Percentiles rank a stretch among this genome's conserved stretches.
These are phyloP conservation scores for Proctacanthus coquilletti DNA, from an alignment of 1,140 invertebrate genomes.

Conservation along the genomic window DNA sequence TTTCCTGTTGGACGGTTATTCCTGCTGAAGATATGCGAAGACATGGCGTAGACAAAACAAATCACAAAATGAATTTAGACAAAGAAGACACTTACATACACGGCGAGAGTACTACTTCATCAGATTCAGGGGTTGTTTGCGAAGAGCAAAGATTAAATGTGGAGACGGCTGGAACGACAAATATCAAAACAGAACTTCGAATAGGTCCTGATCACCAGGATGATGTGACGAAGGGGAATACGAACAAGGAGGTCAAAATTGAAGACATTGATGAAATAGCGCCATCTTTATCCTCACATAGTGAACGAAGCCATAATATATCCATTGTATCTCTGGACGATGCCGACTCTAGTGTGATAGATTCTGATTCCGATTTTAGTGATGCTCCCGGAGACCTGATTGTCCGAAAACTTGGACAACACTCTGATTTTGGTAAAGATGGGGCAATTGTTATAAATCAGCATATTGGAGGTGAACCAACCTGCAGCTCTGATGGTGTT, in stretches of 20 bases:
- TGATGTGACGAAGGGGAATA: no score
- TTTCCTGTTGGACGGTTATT: no score
- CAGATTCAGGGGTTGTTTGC: slow-evolving; percentile 24
- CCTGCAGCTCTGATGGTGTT: background rate
- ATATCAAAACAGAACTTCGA: no score
- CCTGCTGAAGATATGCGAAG: no score
- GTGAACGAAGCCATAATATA: slow-evolving; percentile 21
- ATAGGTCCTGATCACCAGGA: no score
- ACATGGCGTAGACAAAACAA: background rate
- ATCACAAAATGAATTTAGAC: background rate
- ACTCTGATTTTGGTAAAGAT: slow-evolving; percentile 10
- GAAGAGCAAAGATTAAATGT: no score
- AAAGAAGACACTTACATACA: background rate
- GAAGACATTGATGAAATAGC: no score
- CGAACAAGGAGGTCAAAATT: no score
- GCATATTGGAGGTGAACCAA: background rate
- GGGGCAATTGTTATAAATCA: background rate
- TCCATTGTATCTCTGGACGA: slow-evolving; percentile 25
- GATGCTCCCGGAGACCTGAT: slow-evolving; percentile 14
- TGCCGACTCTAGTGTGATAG: slow-evolving; percentile 25
- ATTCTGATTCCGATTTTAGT: slow-evolving; percentile 22
- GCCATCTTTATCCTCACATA: no score
- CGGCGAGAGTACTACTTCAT: slow-evolving; percentile 21
- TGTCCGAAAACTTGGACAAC: slow-evolving; percentile 25
- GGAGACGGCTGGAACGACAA: no score